Conservation (phyloP, 2,888 invertebrate genomes). For the Drosophila emarginata region DNA sequence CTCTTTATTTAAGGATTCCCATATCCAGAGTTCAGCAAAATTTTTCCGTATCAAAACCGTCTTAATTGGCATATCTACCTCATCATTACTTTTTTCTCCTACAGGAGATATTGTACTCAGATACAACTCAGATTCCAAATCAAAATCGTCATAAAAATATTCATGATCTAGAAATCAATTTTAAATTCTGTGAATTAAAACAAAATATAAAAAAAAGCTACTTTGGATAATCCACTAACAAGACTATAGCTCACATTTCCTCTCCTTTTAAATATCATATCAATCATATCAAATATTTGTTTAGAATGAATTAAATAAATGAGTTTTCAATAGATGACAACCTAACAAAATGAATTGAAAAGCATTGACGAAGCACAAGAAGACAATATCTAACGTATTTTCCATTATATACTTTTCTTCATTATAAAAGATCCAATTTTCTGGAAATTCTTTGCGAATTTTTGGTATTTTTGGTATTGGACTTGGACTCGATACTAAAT, state of each 20-base stretch:
- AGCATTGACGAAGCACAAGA: not conserved
- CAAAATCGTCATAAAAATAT: not conserved
- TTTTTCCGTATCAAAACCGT: not conserved
- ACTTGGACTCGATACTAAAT: too few species aligned
- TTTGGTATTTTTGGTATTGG: constrained; percentile 35
- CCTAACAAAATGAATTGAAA: not conserved
- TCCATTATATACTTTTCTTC: constrained; percentile 16
- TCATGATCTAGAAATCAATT: not conserved
- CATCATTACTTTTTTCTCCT: not conserved
- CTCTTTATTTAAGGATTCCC: not conserved
- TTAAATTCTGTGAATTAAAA: not conserved
- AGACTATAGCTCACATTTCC: too few species aligned
- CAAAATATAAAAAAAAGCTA: too few species aligned
- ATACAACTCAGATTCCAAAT: not conserved
- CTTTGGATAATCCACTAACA: too few species aligned
- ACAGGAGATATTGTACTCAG: not conserved
- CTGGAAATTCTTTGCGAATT: constrained; percentile 86
- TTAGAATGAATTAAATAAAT: not conserved
- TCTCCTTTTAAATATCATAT: not conserved
- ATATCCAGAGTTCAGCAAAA: constrained; percentile 9
- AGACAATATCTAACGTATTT: not conserved
- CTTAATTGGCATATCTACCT: not conserved
- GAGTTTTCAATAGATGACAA: not conserved
- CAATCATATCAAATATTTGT: not conserved
- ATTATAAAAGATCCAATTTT: constrained; percentile 85